A percentile compares a stretch with the other conserved stretches of the same genome.
Conservation (phyloP, 2,113 vertebrate species). For the Pedionomus torquatus region DNA sequence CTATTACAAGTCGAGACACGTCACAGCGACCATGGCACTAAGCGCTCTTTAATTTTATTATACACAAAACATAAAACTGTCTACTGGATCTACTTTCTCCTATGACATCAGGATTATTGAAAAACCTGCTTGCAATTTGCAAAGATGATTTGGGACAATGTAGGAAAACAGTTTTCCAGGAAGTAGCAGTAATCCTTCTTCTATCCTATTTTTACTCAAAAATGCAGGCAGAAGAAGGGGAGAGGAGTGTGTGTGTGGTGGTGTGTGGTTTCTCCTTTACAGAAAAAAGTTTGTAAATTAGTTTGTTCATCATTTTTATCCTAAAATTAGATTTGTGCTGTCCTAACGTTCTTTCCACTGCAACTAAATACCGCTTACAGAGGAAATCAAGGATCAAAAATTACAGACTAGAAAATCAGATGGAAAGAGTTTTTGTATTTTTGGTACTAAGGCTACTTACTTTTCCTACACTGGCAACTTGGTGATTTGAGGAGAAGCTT, state of each 20-base stretch:
- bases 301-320: not conserved
- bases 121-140: not conserved
- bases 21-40: not conserved
- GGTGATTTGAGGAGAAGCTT: not conserved
- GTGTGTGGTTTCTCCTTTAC: not conserved
- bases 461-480: not conserved
- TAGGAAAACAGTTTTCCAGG: not conserved
- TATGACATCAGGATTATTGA: not conserved
- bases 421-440: not conserved
- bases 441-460: not conserved
- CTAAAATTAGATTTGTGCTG: not conserved
- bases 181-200: not conserved
- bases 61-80: not conserved
- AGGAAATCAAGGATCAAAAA: not conserved
- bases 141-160: not conserved
- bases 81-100: not conserved
- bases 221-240: not conserved
- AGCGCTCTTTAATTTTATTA: not conserved
- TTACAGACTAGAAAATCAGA: slow-evolving; percentile 1
- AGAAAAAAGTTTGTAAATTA: not conserved
- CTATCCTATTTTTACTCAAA: not conserved
- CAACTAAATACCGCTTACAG: not conserved
- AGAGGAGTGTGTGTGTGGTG: not conserved
- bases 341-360: not conserved
- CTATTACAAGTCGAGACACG: not conserved